These are phyloP conservation scores for Alosa sapidissima DNA, from an alignment of 2,797 vertebrate species.

Conservation along the genomic window DNA sequence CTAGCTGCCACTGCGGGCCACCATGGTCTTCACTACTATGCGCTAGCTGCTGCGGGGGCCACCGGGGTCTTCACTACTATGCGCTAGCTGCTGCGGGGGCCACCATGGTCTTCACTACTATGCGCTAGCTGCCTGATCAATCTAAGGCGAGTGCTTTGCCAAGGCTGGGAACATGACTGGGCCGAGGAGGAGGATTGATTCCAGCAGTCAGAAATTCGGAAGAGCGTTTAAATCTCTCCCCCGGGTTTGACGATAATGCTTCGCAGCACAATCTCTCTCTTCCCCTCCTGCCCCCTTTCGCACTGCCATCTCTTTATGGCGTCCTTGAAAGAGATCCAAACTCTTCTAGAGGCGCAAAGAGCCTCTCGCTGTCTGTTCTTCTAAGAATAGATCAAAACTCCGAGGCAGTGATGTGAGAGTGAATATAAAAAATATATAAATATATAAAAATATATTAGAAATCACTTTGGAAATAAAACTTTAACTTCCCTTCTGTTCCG, in stretches of 20 bases:
- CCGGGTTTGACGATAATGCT: constrained; percentile 20
- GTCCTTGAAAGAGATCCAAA: constrained; percentile 32
- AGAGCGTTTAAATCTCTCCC: constrained; percentile 20
- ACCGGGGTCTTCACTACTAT: no score
- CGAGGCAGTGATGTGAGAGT: not conserved
- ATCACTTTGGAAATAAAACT: constrained; percentile 15
- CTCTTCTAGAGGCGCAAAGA: constrained; percentile 10
- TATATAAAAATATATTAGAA: not conserved
- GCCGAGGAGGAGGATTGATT: not conserved
- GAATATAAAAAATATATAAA: not conserved
- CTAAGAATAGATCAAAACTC: constrained; percentile 25
- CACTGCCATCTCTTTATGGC: constrained; percentile 5
- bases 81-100: not conserved
- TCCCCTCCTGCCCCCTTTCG: not conserved
- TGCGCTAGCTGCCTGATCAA: not conserved
- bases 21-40: not conserved
- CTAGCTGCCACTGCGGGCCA: no score
- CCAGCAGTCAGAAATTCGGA: constrained; percentile 3
- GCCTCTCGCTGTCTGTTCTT: constrained; percentile 2
- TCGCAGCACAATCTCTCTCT: constrained; percentile 3
- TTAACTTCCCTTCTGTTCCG: constrained; percentile 2
- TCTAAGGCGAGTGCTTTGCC: not conserved
- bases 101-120: not conserved
- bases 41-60: no score
- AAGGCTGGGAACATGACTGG: not conserved